Conservation (phyloP, 1,140 invertebrate genomes). For the Manduca sexta region DNA sequence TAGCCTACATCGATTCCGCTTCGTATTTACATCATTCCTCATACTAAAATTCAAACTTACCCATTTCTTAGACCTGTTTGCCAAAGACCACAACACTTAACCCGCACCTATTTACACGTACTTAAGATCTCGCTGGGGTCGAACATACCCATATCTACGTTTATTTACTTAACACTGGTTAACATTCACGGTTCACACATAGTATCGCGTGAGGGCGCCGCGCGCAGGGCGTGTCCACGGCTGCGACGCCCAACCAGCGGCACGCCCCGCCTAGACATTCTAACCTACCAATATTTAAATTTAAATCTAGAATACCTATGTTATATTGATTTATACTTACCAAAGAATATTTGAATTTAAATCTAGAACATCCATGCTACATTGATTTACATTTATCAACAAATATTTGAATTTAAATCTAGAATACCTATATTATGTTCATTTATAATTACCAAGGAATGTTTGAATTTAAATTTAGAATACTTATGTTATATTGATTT, state of each 20-base stretch:
- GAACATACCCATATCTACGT: too few relatives aligned
- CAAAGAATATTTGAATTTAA: too few relatives aligned
- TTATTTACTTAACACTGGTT: conserved; percentile 2
- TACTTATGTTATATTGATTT: background rate
- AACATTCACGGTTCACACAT: conserved; percentile 3
- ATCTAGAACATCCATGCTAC: background rate
- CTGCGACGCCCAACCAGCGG: conserved; percentile 1
- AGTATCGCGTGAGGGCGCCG: background rate
- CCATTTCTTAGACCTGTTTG: too few relatives aligned
- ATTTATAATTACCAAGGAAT: background rate
- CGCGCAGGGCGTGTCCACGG: conserved; percentile 4
- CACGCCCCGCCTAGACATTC: conserved; percentile 3
- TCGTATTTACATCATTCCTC: too few relatives aligned
- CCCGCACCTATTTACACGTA: too few relatives aligned
- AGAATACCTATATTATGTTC: background rate
- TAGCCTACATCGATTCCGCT: too few relatives aligned
- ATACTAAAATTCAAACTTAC: too few relatives aligned
- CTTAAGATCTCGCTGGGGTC: too few relatives aligned
- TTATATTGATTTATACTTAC: background rate
- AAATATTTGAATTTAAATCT: conserved; percentile 3
- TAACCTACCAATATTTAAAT: conserved; percentile 3
- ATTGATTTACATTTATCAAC: background rate
- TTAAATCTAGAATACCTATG: conserved; percentile 1
- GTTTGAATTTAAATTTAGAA: too few relatives aligned
- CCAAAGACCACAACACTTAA: too few relatives aligned